Evolutionary conservation across 2,797 vertebrate genomes (phyloP).

Genomic region (Scomberomorus guttatus): DNA sequence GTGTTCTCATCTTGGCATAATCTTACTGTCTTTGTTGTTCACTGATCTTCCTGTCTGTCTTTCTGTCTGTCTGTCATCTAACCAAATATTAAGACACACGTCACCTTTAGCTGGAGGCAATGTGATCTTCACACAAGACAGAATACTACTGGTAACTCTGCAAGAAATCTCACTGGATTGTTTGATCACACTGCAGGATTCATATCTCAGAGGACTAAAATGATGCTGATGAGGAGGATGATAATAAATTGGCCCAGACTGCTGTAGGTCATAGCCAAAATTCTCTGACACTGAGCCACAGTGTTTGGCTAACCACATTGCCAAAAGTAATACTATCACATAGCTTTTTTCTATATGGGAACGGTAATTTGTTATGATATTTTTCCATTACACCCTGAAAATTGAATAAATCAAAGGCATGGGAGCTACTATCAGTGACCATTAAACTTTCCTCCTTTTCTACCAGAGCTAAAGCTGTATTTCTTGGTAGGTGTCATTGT

Average conservation of each 20-base stretch:
- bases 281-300: neutral
- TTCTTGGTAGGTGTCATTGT: neutral
- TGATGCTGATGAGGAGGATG: conserved; percentile 5
- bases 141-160: neutral
- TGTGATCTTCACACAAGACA: conserved; percentile 8
- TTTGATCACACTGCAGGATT: conserved; percentile 2
- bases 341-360: neutral
- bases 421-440: neutral
- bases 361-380: neutral
- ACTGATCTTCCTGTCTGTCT: neutral
- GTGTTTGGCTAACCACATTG: neutral
- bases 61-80: neutral
- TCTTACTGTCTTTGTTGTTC: neutral
- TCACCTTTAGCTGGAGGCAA: conserved; percentile 10
- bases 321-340: conserved; percentile 6
- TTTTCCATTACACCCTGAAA: neutral
- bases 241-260: neutral
- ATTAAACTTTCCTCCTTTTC: neutral
- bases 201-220: neutral
- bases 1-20: neutral
- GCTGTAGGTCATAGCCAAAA: neutral
- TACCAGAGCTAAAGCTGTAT: neutral
- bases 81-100: neutral
- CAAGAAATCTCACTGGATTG: neutral
- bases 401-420: conserved; percentile 6